These are phyloP conservation scores for Vanacampus margaritifer DNA, from an alignment of 2,113 vertebrate genomes.

Conservation along the genomic window DNA sequence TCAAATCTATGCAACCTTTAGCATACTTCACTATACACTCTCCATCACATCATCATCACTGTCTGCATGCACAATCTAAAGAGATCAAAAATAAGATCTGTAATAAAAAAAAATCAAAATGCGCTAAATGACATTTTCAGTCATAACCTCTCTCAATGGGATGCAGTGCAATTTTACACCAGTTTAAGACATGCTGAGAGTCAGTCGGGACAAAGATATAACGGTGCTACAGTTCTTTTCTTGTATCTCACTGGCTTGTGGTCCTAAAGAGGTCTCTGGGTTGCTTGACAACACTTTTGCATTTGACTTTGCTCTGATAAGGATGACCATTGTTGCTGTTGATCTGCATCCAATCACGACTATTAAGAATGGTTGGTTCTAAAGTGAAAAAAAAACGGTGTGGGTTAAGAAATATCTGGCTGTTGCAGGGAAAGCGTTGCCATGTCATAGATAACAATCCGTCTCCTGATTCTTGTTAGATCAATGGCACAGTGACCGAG, in stretches of 20 bases:
- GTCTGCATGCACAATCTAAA: neutral
- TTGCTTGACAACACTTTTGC: neutral
- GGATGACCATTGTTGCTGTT: slow-evolving; percentile 3
- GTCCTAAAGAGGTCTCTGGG: neutral
- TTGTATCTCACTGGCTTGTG: neutral
- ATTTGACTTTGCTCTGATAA: slow-evolving; percentile 6
- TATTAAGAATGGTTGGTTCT: neutral
- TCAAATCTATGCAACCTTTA: neutral
- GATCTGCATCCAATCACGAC: slow-evolving; percentile 8
- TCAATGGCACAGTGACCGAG: slow-evolving; percentile 98
- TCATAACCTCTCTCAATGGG: neutral
- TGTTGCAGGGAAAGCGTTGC: neutral
- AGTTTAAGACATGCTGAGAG: neutral
- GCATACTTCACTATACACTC: neutral
- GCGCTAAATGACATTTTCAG: no score
- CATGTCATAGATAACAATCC: slow-evolving; percentile 9
- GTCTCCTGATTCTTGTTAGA: slow-evolving; percentile 71
- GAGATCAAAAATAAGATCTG: neutral
- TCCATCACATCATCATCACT: neutral
- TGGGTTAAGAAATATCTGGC: neutral
- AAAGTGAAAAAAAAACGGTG: neutral
- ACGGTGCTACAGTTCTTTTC: neutral
- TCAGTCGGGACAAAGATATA: neutral
- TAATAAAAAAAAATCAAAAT: no score
- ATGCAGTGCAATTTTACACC: neutral